Conservation (phyloP, 2,888 invertebrate genomes). For the Volucella bombylans region DNA sequence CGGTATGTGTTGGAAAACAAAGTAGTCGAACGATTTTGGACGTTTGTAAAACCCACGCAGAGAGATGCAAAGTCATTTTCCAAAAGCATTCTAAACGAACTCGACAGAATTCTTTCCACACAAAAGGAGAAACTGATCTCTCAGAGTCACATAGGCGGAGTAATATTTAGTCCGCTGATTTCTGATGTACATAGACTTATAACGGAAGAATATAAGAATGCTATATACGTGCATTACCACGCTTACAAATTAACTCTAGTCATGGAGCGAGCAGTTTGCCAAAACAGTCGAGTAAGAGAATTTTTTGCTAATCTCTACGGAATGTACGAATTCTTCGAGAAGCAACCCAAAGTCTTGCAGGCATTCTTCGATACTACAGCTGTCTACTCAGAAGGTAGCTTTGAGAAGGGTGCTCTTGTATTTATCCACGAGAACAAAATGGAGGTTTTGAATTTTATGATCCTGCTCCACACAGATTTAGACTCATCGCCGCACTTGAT, state of each 20-base stretch:
- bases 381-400: slow-evolving; percentile 55
- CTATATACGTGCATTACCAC: slow-evolving; percentile 66
- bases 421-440: slow-evolving; percentile 62
- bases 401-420: slow-evolving; percentile 56
- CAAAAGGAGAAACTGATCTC: slow-evolving; percentile 61
- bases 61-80: slow-evolving; percentile 23
- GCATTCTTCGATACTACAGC: slow-evolving; percentile 54
- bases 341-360: slow-evolving; percentile 36
- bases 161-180: slow-evolving; percentile 50
- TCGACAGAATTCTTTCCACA: slow-evolving; percentile 33
- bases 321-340: slow-evolving; percentile 56
- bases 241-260: slow-evolving; percentile 54
- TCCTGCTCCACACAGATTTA: slow-evolving; percentile 53
- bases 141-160: slow-evolving; percentile 63
- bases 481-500: slow-evolving; percentile 54
- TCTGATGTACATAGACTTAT: slow-evolving; percentile 58
- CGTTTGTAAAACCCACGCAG: slow-evolving; percentile 30
- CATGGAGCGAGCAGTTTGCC: slow-evolving; percentile 63
- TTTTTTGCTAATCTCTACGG: slow-evolving; percentile 65
- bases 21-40: slow-evolving; percentile 65
- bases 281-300: slow-evolving; percentile 58
- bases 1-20: slow-evolving; percentile 53
- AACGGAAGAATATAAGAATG: slow-evolving; percentile 50
- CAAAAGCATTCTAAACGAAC: slow-evolving; percentile 37
- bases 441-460: slow-evolving; percentile 64